phyloP scores from a whole-genome alignment of 2,113 vertebrate genomes.

The Hippocampus zosterae region DNA sequence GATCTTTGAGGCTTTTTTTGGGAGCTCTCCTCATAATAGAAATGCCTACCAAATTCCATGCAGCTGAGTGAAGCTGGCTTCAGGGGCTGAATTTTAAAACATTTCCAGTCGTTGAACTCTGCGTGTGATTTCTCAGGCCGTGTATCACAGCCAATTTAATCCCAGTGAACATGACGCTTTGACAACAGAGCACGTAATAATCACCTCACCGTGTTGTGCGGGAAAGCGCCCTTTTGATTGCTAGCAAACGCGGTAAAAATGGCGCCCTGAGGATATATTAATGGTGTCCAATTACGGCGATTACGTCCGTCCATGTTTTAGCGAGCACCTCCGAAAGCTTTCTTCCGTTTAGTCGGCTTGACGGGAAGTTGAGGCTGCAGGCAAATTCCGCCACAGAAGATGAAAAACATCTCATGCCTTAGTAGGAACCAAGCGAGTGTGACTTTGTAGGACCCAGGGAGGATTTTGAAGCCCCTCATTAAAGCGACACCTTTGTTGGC shows the following conservation, averaged over 20 bases:
- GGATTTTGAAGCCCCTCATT: slow-evolving; percentile 44
- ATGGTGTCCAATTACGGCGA: slow-evolving; percentile 59
- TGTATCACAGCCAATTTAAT: slow-evolving; percentile 30
- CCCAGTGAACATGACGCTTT: slow-evolving; percentile 37
- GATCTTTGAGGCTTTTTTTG: background rate
- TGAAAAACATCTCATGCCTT: slow-evolving; percentile 16
- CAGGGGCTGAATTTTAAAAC: background rate
- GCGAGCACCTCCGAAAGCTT: slow-evolving; percentile 3
- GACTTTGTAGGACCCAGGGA: slow-evolving; percentile 26
- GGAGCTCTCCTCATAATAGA: background rate
- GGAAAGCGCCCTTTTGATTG: slow-evolving; percentile 53
- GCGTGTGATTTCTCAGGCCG: slow-evolving; percentile 22
- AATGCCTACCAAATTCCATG: background rate
- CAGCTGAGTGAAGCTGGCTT: background rate
- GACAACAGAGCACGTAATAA: slow-evolving; percentile 45
- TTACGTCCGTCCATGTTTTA: slow-evolving; percentile 41
- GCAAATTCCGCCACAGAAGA: slow-evolving; percentile 9
- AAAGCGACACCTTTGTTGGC: slow-evolving; percentile 44
- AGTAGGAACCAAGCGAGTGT: slow-evolving; percentile 35
- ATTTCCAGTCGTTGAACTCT: background rate
- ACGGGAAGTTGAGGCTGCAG: slow-evolving; percentile 6
- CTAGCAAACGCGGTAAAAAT: slow-evolving; percentile 50
- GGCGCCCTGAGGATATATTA: slow-evolving; percentile 24
- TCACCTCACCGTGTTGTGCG: slow-evolving; percentile 36
- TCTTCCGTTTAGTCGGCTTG: slow-evolving; percentile 18